Conservation (phyloP, 2,797 vertebrate genomes). For the Botia kubotai region DNA sequence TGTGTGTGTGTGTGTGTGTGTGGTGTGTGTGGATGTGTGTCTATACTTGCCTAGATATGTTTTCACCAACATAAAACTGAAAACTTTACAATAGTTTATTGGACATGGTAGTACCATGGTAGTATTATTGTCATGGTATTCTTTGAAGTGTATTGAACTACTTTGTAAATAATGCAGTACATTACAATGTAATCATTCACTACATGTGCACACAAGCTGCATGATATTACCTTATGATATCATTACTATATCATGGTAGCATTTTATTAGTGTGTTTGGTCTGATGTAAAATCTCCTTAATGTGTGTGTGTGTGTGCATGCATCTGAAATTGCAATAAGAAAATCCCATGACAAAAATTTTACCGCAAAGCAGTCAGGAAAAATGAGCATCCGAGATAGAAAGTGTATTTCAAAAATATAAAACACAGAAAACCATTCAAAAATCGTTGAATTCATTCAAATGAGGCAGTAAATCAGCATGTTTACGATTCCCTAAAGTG, state of each 20-base stretch:
- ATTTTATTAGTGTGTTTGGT: conserved; percentile 26
- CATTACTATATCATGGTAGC: background rate
- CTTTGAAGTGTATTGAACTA: background rate
- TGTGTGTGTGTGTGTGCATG: conserved; percentile 32
- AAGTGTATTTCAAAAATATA: conserved; percentile 43
- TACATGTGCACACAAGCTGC: no score
- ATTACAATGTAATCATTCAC: no score
- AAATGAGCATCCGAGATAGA: conserved; percentile 38
- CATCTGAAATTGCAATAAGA: conserved; percentile 45
- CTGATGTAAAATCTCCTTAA: conserved; percentile 19
- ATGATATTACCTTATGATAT: background rate
- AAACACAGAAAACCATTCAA: conserved; percentile 17
- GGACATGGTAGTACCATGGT: background rate
- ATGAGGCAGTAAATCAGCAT: conserved; percentile 45
- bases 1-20: background rate
- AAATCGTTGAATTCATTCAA: conserved; percentile 42
- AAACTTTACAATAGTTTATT: background rate
- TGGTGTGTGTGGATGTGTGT: background rate
- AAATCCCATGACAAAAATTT: conserved; percentile 39
- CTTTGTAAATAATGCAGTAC: background rate
- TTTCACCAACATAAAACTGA: background rate
- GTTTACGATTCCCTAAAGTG: conserved; percentile 38
- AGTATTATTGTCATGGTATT: background rate
- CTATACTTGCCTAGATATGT: conserved; percentile 6
- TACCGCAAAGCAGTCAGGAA: conserved; percentile 42